Evolutionary conservation across 2,888 invertebrate genomes (phyloP), one percentile per base, ranked within the genome.

Genomic region (Cephus rjabovi): DNA sequence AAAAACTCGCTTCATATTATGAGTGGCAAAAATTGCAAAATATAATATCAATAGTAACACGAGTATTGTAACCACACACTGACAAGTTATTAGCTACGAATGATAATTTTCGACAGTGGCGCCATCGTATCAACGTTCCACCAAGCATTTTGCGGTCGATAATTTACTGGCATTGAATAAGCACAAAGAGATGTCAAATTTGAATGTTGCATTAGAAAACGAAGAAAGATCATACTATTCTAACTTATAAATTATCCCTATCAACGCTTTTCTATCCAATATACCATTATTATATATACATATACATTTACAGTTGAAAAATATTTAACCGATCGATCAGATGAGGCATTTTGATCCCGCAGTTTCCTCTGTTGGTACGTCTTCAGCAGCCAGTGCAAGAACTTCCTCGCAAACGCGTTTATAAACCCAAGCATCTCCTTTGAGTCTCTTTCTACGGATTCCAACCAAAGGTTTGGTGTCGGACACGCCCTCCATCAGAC

Each of bases 401-500:
- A 96, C 94, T 89, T 96, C 94, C 90, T 96, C 96, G 89, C 96
- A 96, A 56, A 96, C 94, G 83, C 93, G 94, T 90, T 96, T 96
- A 91, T 97, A 97, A 82, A 95, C 94, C 96, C 96, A 96, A 1
- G 95, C 94, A 88, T 96, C 95, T 0, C 96, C 96, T 88, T 95
- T 95, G 73, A 96, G 93, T 68, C 96, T 92, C 88, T 96, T 96
- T 78, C 96, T 93, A 77, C 95, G 93, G 78, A 96, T 94, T 37
- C 96, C 96, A 6, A 94, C 93, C 73, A 93, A 87, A 12, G 90
- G 90, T 81, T 89, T 90, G 1, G 85, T 84, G 74, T 85, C 85
- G 3, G 88, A 90, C 80, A 92, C 84, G 69, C 91, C 90, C 23
- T 93, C 93, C 23, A 94, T 86, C 79, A 93, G 91, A 83, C 94